Evolutionary conservation across 1,140 invertebrate species (phyloP).

Genomic region (Pteromalus puparum): DNA sequence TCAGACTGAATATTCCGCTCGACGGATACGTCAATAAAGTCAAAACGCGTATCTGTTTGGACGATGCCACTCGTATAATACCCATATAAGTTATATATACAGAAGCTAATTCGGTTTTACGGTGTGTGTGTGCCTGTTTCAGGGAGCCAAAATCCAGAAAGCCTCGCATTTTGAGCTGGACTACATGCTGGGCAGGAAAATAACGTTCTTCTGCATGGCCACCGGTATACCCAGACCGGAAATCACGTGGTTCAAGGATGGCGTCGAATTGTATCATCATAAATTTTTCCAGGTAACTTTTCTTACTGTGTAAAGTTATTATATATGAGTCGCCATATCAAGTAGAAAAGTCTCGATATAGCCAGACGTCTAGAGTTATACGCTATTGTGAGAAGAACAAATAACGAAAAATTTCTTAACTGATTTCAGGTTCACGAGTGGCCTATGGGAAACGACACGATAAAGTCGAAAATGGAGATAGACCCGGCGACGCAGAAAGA

Average conservation of each 20-base stretch:
- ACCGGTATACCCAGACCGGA: constrained; percentile 89
- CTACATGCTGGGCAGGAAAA: constrained; percentile 94
- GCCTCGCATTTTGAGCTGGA: constrained; percentile 95
- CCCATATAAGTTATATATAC: not conserved
- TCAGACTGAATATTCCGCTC: not conserved
- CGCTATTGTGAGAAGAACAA: no score
- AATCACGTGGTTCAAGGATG: constrained; percentile 95
- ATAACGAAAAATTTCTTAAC: not conserved
- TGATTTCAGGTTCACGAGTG: constrained; percentile 87
- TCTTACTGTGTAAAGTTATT: no score
- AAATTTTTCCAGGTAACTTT: constrained; percentile 90
- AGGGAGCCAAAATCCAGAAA: constrained; percentile 94
- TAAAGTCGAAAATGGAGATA: constrained; percentile 94
- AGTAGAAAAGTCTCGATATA: not conserved
- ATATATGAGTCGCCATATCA: no score
- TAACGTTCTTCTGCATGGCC: constrained; percentile 92
- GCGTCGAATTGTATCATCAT: constrained; percentile 91
- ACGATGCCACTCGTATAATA: not conserved
- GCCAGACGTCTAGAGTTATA: no score
- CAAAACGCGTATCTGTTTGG: not conserved
- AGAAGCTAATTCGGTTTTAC: not conserved
- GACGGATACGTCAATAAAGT: not conserved
- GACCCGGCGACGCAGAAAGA: constrained; percentile 92
- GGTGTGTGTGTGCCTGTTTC: constrained; percentile 40
- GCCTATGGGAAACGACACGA: constrained; percentile 85